A percentile compares a stretch with the other conserved stretches of the same genome.
These are phyloP conservation scores for Ctenosaura bakeri DNA, from an alignment of 2,797 vertebrate genomes.

Conservation along the genomic window DNA sequence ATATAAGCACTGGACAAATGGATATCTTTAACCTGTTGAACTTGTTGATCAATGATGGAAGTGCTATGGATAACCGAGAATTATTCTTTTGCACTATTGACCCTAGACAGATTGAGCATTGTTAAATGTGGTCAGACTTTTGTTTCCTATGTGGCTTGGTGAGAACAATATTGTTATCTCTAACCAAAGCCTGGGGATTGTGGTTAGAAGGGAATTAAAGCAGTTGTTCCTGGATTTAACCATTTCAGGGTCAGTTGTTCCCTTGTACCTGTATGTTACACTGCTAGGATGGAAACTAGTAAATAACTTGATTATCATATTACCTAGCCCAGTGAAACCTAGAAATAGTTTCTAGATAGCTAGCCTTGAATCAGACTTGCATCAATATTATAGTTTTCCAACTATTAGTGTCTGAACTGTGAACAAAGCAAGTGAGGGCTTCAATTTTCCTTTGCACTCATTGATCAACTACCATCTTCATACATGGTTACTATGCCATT, in stretches of 20 bases:
- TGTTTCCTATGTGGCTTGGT: constrained; percentile 55
- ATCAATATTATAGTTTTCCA: not conserved
- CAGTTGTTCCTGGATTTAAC: constrained; percentile 30
- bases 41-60: constrained; percentile 63
- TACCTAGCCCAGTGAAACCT: not conserved
- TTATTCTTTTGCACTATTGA: constrained; percentile 52
- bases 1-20: constrained; percentile 43
- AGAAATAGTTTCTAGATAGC: not conserved
- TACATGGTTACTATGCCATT: not conserved
- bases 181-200: constrained; percentile 59
- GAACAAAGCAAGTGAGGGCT: not conserved
- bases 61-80: constrained; percentile 59
- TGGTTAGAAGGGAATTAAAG: constrained; percentile 52
- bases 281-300: not conserved
- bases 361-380: not conserved
- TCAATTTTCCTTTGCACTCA: too few species aligned
- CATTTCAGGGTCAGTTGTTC: not conserved
- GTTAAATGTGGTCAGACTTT: constrained; percentile 3
- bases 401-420: not conserved
- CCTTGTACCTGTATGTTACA: not conserved
- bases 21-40: constrained; percentile 56
- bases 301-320: not conserved
- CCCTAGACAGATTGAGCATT: constrained; percentile 30
- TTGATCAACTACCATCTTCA: not conserved
- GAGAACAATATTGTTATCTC: constrained; percentile 68